phyloP scores from a whole-genome alignment of 2,113 vertebrate genomes.

The Emydocephalus ijimae region DNA sequence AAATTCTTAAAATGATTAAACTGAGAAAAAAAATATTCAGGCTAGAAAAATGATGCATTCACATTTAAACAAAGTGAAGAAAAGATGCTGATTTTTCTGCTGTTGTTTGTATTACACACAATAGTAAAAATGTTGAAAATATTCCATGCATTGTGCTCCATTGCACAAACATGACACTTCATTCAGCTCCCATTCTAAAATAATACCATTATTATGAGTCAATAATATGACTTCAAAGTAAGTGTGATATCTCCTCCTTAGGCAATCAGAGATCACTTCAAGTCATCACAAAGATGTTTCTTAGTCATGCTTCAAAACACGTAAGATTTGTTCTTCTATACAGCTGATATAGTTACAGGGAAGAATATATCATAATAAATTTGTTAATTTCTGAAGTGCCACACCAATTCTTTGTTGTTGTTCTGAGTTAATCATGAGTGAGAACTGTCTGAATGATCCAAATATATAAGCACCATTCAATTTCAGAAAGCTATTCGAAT shows the following conservation, averaged over 20 bases:
- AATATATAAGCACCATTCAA: neutral
- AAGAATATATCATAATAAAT: neutral
- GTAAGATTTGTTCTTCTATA: neutral
- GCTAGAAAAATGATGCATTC: conserved; percentile 6
- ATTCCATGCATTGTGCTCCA: neutral
- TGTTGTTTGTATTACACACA: neutral
- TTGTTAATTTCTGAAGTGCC: neutral
- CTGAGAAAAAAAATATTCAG: neutral
- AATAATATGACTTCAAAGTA: neutral
- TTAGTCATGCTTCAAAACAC: neutral
- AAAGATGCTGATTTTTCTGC: neutral
- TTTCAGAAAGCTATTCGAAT: neutral
- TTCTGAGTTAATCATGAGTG: neutral
- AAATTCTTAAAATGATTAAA: conserved; percentile 15
- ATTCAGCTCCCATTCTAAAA: neutral
- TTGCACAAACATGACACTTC: neutral
- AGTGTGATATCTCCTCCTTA: neutral
- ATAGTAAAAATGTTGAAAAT: neutral
- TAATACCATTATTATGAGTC: conserved; percentile 1
- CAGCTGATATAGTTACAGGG: neutral
- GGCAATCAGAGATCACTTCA: neutral
- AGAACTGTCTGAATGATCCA: neutral
- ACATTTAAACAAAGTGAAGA: neutral
- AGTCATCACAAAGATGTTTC: neutral
- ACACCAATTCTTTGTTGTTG: neutral